Evolutionary conservation across 2,888 invertebrate genomes (phyloP).

Genomic region (Drosophila engyochracea): DNA sequence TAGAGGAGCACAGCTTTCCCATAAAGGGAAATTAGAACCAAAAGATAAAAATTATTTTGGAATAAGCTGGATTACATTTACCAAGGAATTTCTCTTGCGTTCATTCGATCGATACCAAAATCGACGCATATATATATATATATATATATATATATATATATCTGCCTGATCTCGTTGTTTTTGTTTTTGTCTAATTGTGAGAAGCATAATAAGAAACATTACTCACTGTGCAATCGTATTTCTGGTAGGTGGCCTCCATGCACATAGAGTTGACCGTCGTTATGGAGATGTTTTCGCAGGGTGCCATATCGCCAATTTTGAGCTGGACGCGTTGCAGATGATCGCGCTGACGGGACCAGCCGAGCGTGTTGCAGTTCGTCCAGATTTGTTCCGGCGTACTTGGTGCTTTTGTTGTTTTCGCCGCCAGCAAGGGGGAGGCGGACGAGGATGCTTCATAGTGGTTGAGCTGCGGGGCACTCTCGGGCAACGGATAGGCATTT

Average conservation of each 20-base stretch:
- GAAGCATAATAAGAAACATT: background rate
- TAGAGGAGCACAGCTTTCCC: background rate
- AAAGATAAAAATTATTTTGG: background rate
- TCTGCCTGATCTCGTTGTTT: background rate
- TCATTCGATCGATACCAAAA: no score
- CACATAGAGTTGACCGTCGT: constrained; percentile 93
- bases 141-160: no score
- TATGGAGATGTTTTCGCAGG: constrained; percentile 94
- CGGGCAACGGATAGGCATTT: constrained; percentile 82
- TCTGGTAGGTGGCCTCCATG: constrained; percentile 92
- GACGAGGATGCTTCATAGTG: constrained; percentile 65
- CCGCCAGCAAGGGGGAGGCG: constrained; percentile 20
- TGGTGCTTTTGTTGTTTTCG: constrained; percentile 33
- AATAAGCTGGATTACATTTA: background rate
- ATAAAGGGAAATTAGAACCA: background rate
- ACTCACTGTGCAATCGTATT: constrained; percentile 93
- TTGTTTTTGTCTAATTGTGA: background rate
- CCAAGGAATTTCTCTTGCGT: background rate
- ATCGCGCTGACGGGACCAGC: constrained; percentile 94
- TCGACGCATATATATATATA: background rate
- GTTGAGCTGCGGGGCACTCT: constrained; percentile 82
- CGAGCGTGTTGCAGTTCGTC: constrained; percentile 92
- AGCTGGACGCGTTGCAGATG: constrained; percentile 93
- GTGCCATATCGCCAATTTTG: constrained; percentile 91
- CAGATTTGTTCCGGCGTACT: constrained; percentile 77